These are phyloP conservation scores for Tyria jacobaeae DNA, from an alignment of 2,888 invertebrate genomes.

Conservation along the genomic window DNA sequence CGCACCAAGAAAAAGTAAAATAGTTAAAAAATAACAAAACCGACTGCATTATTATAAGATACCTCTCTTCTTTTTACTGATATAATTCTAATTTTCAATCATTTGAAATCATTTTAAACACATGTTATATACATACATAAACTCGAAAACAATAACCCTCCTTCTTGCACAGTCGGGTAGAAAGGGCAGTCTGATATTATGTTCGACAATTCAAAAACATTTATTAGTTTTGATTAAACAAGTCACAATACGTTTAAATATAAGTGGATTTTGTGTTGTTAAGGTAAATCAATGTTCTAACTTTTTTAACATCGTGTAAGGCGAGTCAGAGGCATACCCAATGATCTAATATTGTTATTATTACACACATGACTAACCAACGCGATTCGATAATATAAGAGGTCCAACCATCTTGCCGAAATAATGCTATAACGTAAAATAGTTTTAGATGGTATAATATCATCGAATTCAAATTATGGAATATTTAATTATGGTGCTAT, in stretches of 20 bases:
- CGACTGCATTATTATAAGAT: no score
- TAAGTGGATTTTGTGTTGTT: background rate
- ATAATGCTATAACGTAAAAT: constrained; percentile 1
- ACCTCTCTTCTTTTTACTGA: no score
- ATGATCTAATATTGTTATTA: background rate
- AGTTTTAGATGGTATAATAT: background rate
- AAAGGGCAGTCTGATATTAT: no score
- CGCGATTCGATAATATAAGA: no score
- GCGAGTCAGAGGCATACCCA: constrained; percentile 8
- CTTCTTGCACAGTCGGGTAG: background rate
- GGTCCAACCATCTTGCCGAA: background rate
- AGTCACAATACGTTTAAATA: background rate
- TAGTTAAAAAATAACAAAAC: no score
- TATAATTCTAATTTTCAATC: no score
- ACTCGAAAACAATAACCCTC: no score
- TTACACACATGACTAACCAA: background rate
- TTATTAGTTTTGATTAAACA: no score
- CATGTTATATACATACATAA: no score
- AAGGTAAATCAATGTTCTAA: background rate
- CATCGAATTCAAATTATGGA: no score
- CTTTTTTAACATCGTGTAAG: background rate
- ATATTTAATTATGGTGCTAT: background rate
- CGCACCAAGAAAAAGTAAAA: no score
- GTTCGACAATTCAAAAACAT: background rate
- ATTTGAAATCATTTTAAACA: no score